phyloP scores from a whole-genome alignment of 1,140 invertebrate genomes.

The Oedothorax gibbosus region DNA sequence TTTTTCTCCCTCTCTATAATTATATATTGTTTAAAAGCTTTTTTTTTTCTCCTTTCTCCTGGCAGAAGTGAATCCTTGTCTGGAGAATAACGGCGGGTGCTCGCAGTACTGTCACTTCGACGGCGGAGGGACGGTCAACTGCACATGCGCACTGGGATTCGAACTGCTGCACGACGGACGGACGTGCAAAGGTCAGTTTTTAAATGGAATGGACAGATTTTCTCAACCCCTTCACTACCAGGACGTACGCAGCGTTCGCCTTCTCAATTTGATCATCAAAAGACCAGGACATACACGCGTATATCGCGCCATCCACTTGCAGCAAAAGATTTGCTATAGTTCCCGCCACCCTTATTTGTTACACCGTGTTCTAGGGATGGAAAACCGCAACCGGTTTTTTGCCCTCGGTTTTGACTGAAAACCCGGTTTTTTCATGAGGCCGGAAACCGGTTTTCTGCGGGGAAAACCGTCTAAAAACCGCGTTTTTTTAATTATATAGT shows the following conservation, averaged over 20 bases:
- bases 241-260: neutral
- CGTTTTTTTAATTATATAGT: too few species aligned
- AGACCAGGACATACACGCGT: neutral
- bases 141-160: conserved; percentile 26
- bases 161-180: conserved; percentile 23
- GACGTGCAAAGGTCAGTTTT: conserved; percentile 36
- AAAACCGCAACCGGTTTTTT: too few species aligned
- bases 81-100: conserved; percentile 51
- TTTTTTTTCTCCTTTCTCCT: neutral
- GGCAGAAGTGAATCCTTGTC: conserved; percentile 37
- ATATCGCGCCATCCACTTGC: neutral
- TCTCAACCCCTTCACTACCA: neutral
- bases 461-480: too few species aligned
- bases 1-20: too few species aligned
- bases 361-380: neutral
- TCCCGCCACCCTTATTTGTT: neutral
- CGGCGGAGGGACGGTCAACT: neutral
- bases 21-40: too few species aligned
- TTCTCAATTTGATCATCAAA: neutral
- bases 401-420: too few species aligned
- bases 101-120: conserved; percentile 29
- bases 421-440: too few species aligned
- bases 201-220: neutral
- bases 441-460: too few species aligned
- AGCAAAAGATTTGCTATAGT: neutral